Evolutionary conservation across 2,888 invertebrate genomes (phyloP).

Genomic region (Parascotia fuliginaria): DNA sequence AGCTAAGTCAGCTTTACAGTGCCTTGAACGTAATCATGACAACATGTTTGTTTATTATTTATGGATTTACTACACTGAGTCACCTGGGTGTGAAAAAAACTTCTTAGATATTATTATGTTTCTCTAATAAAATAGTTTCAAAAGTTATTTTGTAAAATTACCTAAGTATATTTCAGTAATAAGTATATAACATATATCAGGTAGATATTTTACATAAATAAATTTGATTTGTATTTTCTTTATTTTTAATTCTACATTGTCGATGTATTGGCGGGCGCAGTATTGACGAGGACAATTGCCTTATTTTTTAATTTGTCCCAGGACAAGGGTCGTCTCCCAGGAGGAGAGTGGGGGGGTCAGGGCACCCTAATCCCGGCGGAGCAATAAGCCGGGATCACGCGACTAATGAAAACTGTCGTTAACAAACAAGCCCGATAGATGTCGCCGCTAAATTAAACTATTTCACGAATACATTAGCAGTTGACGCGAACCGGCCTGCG

Average conservation of each 20-base stretch:
- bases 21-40: too few relatives aligned
- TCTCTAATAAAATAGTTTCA: too few relatives aligned
- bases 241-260: not conserved
- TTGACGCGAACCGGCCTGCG: conserved; percentile 8
- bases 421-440: conserved; percentile 55
- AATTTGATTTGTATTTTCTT: not conserved
- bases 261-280: not conserved
- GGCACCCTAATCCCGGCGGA: conserved; percentile 22
- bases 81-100: too few relatives aligned
- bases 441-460: conserved; percentile 69
- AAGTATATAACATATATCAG: too few relatives aligned
- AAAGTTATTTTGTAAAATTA: too few relatives aligned
- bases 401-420: conserved; percentile 57
- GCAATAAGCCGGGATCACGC: conserved; percentile 44
- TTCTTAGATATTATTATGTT: too few relatives aligned
- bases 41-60: too few relatives aligned
- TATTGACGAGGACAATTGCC: conserved; percentile 42
- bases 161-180: too few relatives aligned
- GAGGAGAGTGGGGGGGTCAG: not conserved
- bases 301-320: conserved; percentile 57
- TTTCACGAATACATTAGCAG: conserved; percentile 58
- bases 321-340: conserved; percentile 15
- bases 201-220: too few relatives aligned
- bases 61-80: too few relatives aligned
- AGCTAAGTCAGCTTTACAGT: too few relatives aligned